A percentile compares a stretch with the other conserved stretches of the same genome.
phyloP scores from a whole-genome alignment of 2,113 vertebrate species.

The Mastomys natalensis region DNA sequence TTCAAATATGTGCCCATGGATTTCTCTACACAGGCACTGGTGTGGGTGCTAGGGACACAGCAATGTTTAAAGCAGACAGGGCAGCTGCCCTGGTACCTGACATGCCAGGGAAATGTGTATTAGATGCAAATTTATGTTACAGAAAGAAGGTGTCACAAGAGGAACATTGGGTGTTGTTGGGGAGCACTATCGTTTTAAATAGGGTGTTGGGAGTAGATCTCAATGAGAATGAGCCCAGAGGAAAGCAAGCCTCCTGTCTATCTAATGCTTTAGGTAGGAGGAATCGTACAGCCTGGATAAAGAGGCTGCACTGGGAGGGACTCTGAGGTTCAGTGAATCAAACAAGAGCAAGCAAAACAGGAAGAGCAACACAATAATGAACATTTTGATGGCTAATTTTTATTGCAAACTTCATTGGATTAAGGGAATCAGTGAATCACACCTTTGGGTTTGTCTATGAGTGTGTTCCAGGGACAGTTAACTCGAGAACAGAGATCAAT shows the following conservation, averaged over 20 bases:
- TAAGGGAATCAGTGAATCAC: neutral
- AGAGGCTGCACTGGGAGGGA: no score
- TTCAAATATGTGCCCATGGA: neutral
- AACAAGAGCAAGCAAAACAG: neutral
- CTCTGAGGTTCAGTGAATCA: neutral
- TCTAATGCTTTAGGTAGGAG: neutral
- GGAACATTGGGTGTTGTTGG: neutral
- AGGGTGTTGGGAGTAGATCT: neutral
- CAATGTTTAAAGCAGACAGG: neutral
- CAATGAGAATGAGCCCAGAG: neutral
- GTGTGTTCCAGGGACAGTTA: neutral
- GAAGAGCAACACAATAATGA: neutral
- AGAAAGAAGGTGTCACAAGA: neutral
- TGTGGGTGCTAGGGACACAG: neutral
- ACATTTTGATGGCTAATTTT: neutral
- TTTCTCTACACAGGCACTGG: neutral
- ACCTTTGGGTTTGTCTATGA: neutral
- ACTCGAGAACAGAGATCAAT: neutral
- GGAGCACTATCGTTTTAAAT: neutral
- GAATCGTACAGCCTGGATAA: neutral
- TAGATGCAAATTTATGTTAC: neutral
- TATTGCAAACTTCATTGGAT: neutral
- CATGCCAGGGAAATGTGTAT: neutral
- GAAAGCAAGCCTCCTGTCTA: neutral
- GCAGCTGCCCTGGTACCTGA: neutral